Base-by-base conservation (phyloP, 2,888 invertebrate species). In the Byasa hedistus region DNA sequence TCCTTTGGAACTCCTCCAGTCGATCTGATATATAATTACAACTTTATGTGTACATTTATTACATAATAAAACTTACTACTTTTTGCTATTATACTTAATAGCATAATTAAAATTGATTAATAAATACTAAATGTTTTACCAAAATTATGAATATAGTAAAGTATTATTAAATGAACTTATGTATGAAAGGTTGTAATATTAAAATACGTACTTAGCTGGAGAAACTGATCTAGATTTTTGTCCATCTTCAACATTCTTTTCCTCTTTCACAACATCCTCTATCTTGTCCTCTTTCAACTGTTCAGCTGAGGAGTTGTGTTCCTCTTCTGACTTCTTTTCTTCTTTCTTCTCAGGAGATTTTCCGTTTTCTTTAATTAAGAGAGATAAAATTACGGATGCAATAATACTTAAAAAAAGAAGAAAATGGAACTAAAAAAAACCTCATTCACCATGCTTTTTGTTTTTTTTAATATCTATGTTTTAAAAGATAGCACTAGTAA, bases 341-440 rank as follows among this genome's bases (percentile, higher is more conserved):
- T 86, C 84, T 80, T 90, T 81, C 79, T 82, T 85, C 69, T 87
- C 90, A 2, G 89, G 89, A 22, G 91, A 90, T 76, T 89, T 89
- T 48, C 91, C 91, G 71, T 91, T 91, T 82, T 91, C 91, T 91
- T 69, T 17, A 22, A 44, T 1, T 54, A 55, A 44, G 1, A 21
- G 48, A 51, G 24, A 54, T 32, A 61, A 23, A 60, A 58, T 12
- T 17, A 22, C 12, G 15, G 15, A 17, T 15, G 39, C 3, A 39
- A 39, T 39, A n/a, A n/a, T 48, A 48, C 5, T n/a, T n/a, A 48
- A 48, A n/a, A 48, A 48, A 44, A 15, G 4, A 15, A 44, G 4
- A 44, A 44, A 44, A 44, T 19, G 17, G 39, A 3, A 32, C 15
- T 19, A n/a, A 57, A n/a, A n/a, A 22, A 59, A 3, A 27, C 52